phyloP scores from a whole-genome alignment of 2,888 invertebrate species.

The Idaea biselata region DNA sequence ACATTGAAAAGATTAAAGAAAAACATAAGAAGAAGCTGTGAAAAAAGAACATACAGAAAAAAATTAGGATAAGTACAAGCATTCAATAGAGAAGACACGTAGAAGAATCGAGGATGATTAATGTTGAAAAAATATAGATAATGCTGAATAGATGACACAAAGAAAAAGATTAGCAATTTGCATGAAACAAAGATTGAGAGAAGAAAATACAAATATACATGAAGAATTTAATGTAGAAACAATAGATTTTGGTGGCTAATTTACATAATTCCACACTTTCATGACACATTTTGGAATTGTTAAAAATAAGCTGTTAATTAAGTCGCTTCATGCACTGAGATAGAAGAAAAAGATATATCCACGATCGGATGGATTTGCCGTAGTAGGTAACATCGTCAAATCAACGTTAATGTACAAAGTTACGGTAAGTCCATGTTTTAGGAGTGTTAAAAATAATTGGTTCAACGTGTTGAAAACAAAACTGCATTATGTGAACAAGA shows the following conservation, averaged over 20 bases:
- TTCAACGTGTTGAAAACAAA: constrained; percentile 48
- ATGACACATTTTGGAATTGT: not conserved
- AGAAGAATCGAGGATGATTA: not conserved
- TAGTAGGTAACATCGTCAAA: constrained; percentile 61
- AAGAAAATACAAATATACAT: not conserved
- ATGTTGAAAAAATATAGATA: not conserved
- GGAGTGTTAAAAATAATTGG: constrained; percentile 70
- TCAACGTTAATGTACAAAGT: constrained; percentile 50
- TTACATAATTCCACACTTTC: not conserved
- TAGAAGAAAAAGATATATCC: constrained; percentile 45
- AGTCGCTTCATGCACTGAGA: not conserved
- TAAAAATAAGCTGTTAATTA: not conserved
- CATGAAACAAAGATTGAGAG: too few relatives aligned
- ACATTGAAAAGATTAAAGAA: not conserved
- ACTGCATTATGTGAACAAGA: constrained; percentile 14
- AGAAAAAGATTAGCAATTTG: not conserved
- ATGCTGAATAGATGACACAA: not conserved
- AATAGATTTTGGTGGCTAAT: not conserved
- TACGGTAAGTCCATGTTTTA: constrained; percentile 69
- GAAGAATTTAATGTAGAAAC: not conserved
- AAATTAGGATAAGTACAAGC: not conserved
- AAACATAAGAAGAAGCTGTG: not conserved
- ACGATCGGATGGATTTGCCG: constrained; percentile 48
- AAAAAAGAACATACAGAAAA: not conserved
- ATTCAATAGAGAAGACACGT: not conserved